Evolutionary conservation across 2,888 invertebrate species (phyloP).

Genomic region (Polydrusus tereticollis): DNA sequence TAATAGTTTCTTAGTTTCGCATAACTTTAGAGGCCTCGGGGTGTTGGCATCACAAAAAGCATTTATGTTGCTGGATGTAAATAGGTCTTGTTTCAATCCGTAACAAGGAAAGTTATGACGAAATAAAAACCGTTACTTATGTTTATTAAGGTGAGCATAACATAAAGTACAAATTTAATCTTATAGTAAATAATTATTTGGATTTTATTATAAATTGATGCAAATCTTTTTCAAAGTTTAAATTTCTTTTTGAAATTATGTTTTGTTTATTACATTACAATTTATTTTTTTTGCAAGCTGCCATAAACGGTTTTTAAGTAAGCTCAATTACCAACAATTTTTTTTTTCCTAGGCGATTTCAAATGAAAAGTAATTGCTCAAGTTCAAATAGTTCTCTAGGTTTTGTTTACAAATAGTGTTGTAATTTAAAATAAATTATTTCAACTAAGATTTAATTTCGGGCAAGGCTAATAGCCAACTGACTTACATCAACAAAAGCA

Average conservation of each 20-base stretch:
- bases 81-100: background rate
- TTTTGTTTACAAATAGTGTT: conserved; percentile 7
- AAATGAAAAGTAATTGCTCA: no score
- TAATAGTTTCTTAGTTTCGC: conserved; percentile 44
- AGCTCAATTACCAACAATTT: no score
- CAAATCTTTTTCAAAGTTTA: no score
- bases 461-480: conserved; percentile 47
- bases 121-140: background rate
- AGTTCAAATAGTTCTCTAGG: background rate
- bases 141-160: no score
- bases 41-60: conserved; percentile 18
- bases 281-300: no score
- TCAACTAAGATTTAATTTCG: conserved; percentile 34
- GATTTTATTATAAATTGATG: no score
- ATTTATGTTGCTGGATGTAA: conserved; percentile 5
- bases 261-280: no score
- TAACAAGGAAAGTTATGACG: background rate
- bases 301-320: no score
- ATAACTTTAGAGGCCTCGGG: conserved; percentile 40
- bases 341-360: no score
- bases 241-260: no score
- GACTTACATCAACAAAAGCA: conserved; percentile 64
- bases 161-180: background rate
- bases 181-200: no score
- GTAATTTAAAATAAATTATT: conserved; percentile 35